Conservation (phyloP, 2,113 vertebrate genomes). For the Rhynchomys soricoides region DNA sequence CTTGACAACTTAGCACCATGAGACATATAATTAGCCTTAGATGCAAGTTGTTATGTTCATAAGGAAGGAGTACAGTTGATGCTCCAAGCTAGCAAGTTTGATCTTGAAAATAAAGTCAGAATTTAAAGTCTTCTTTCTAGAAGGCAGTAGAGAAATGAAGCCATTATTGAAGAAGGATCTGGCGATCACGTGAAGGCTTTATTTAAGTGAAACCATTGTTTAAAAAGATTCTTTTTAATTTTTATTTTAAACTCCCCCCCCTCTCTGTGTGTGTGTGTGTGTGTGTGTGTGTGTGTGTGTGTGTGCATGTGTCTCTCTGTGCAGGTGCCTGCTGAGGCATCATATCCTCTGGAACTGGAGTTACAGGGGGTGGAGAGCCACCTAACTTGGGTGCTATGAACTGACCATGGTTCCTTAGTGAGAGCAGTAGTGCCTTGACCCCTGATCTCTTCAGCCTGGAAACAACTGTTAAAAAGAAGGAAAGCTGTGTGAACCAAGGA, state of each 20-base stretch:
- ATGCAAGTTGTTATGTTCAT: background rate
- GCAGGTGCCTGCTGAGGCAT: background rate
- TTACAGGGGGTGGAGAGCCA: background rate
- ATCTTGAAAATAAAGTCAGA: slow-evolving; percentile 25
- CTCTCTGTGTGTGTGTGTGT: background rate
- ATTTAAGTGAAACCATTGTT: background rate
- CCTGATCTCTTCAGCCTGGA: background rate
- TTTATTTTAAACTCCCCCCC: background rate
- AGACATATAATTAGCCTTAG: background rate
- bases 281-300: background rate
- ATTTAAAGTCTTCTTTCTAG: background rate
- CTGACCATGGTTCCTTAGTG: background rate
- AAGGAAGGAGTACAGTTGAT: background rate
- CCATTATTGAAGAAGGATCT: background rate
- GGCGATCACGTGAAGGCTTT: background rate
- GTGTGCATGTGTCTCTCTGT: background rate
- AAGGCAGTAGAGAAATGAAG: background rate
- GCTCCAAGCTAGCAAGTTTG: background rate
- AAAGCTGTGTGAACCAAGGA: background rate
- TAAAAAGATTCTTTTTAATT: background rate
- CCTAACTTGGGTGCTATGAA: background rate
- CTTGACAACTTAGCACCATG: background rate
- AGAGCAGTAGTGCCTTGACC: background rate
- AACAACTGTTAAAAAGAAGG: background rate
- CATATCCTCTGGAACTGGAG: background rate